Conservation (phyloP, 1,140 invertebrate species). For the Heliconius himera region DNA sequence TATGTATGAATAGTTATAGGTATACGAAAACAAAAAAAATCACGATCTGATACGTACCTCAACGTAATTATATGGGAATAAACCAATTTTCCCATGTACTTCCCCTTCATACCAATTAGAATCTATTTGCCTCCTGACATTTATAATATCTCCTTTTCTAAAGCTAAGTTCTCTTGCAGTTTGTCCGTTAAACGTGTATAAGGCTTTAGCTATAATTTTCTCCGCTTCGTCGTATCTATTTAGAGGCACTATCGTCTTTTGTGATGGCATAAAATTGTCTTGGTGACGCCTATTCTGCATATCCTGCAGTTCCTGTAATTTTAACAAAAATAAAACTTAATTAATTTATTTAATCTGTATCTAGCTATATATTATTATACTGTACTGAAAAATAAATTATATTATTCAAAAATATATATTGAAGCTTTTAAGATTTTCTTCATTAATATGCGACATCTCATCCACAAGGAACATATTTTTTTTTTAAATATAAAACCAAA, state of each 20-base stretch:
- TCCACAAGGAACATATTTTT: conserved; percentile 9
- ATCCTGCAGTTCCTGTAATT: conserved; percentile 90
- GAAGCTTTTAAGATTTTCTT: conserved; percentile 7
- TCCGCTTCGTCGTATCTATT: conserved; percentile 96
- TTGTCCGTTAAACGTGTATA: conserved; percentile 96
- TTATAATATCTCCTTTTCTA: conserved; percentile 94
- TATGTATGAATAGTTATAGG: too few relatives aligned
- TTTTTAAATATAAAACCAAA: neutral
- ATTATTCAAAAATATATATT: conserved; percentile 4
- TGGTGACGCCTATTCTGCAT: conserved; percentile 94
- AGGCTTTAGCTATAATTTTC: conserved; percentile 88
- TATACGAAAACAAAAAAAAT: neutral
- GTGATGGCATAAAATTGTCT: conserved; percentile 95
- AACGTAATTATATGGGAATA: conserved; percentile 95
- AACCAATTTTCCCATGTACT: conserved; percentile 91
- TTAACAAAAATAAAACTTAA: neutral
- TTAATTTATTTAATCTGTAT: neutral
- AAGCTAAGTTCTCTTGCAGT: conserved; percentile 93
- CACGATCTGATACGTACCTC: conserved; percentile 85
- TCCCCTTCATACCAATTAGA: conserved; percentile 98
- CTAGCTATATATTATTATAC: neutral
- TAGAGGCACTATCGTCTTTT: conserved; percentile 95
- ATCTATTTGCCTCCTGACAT: conserved; percentile 93
- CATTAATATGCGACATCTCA: conserved; percentile 13
- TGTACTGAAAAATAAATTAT: neutral